Evolutionary conservation across 2,797 vertebrate species (phyloP).

Genomic region (Megalops cyprinoides): DNA sequence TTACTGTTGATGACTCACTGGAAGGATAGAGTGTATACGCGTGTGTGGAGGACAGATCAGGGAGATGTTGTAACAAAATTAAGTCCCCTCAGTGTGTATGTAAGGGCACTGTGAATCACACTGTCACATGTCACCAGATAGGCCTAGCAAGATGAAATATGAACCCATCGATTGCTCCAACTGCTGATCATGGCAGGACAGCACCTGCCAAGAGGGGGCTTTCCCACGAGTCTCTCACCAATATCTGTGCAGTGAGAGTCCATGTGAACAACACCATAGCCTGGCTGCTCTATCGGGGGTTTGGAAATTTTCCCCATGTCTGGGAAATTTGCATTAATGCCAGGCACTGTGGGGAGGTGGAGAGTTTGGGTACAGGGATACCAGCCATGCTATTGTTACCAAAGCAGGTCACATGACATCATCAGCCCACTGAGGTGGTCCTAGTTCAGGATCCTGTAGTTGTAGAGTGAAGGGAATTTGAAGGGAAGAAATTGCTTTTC

Average conservation of each 20-base stretch:
- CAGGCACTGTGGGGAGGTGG: background rate
- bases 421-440: too few relatives aligned
- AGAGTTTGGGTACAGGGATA: background rate
- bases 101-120: background rate
- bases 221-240: constrained; percentile 26
- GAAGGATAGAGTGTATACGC: too few relatives aligned
- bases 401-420: too few relatives aligned
- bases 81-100: too few relatives aligned
- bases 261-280: background rate
- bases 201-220: constrained; percentile 45
- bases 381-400: too few relatives aligned
- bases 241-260: background rate
- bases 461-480: too few relatives aligned
- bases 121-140: too few relatives aligned
- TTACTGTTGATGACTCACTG: too few relatives aligned
- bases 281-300: constrained; percentile 5
- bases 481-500: too few relatives aligned
- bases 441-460: too few relatives aligned
- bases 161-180: constrained; percentile 26
- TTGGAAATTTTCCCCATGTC: constrained; percentile 15
- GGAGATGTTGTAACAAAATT: background rate
- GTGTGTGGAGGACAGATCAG: too few relatives aligned
- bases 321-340: constrained; percentile 17
- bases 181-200: constrained; percentile 45
- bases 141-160: constrained; percentile 20